Conservation (phyloP, 1,140 invertebrate genomes). For the Cyrtorhinus lividipennis region DNA sequence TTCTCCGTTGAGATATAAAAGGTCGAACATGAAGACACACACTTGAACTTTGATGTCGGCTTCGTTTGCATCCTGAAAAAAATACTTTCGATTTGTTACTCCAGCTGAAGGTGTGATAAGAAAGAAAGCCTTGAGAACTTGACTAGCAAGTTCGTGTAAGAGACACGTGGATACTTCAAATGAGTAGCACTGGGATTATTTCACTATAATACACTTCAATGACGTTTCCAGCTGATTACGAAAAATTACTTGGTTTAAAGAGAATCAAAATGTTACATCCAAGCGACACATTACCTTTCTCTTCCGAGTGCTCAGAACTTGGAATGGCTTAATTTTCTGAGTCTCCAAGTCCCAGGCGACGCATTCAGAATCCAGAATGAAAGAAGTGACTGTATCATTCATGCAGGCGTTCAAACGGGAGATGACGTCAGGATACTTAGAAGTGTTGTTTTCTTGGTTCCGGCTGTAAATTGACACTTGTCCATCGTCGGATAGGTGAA, state of each 20-base stretch:
- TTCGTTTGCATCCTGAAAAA: slow-evolving; percentile 62
- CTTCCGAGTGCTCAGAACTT: slow-evolving; percentile 90
- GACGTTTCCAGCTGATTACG: no score
- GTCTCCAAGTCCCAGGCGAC: slow-evolving; percentile 90
- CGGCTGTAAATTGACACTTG: slow-evolving; percentile 77
- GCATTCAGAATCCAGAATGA: slow-evolving; percentile 91
- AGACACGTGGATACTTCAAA: no score
- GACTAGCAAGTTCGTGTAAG: no score
- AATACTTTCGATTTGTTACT: slow-evolving; percentile 13
- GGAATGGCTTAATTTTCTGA: slow-evolving; percentile 91
- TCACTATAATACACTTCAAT: no score
- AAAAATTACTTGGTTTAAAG: no score
- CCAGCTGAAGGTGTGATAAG: neutral
- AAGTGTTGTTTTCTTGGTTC: slow-evolving; percentile 97
- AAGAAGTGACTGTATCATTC: slow-evolving; percentile 52
- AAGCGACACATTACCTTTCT: slow-evolving; percentile 55
- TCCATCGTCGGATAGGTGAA: slow-evolving; percentile 55
- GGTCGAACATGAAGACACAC: slow-evolving; percentile 94
- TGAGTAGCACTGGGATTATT: no score
- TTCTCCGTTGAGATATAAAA: slow-evolving; percentile 86
- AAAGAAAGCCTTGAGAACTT: neutral
- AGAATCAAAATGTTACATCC: neutral
- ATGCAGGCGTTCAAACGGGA: slow-evolving; percentile 47
- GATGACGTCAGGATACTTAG: slow-evolving; percentile 95
- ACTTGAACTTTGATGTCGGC: slow-evolving; percentile 92